phyloP scores from a whole-genome alignment of 2,797 vertebrate genomes.

The Streptopelia turtur region DNA sequence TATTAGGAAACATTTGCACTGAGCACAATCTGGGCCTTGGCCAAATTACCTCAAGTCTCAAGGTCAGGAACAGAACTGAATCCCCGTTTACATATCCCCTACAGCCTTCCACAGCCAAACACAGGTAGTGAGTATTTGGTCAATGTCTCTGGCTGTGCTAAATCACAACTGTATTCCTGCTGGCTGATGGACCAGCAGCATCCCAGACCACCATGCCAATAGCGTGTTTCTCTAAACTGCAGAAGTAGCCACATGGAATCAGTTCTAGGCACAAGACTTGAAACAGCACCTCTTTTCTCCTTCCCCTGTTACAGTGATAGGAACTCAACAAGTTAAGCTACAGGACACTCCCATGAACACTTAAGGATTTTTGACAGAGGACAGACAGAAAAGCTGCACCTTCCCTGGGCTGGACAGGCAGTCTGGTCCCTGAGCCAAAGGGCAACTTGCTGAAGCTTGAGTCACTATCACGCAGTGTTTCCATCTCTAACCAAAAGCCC shows the following conservation, averaged over 20 bases:
- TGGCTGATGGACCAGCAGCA: no score
- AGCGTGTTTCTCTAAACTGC: no score
- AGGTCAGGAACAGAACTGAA: not conserved
- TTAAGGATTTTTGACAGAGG: not conserved
- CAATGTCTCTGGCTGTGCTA: not conserved
- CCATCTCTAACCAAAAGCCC: not conserved
- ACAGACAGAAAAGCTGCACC: not conserved
- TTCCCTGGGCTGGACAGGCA: not conserved
- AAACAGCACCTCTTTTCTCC: not conserved
- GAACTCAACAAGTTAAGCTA: fast-evolving
- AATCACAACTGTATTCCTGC: not conserved
- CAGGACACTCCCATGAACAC: no score
- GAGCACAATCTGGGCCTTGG: not conserved
- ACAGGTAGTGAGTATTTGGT: not conserved
- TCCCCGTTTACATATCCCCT: no score
- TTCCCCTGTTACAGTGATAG: fast-evolving
- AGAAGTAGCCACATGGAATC: not conserved
- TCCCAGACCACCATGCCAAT: not conserved
- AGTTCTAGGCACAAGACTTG: not conserved
- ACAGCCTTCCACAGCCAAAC: not conserved
- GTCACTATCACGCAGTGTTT: not conserved
- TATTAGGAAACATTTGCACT: not conserved
- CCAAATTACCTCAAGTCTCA: no score
- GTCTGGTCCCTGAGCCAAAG: not conserved
- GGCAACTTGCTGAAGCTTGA: fast-evolving